phyloP scores from a whole-genome alignment of 2,888 invertebrate species.

The Phyllotreta striolata region DNA sequence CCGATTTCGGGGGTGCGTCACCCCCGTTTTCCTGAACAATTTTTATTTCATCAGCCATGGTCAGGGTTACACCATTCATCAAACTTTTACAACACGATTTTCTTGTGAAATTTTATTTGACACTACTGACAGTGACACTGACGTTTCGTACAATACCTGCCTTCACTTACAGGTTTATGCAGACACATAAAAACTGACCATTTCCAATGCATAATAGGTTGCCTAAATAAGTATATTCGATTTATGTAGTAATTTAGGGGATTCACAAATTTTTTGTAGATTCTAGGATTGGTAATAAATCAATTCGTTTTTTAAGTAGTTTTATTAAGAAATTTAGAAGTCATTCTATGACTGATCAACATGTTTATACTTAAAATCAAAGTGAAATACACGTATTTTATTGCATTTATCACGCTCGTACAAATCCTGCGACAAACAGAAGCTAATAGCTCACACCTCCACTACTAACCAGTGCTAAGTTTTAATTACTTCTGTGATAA shows the following conservation, averaged over 20 bases:
- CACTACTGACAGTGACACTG: too few relatives aligned
- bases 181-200: too few relatives aligned
- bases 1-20: conserved; percentile 76
- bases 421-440: conserved; percentile 25
- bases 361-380: conserved; percentile 44
- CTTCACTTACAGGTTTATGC: too few relatives aligned
- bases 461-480: conserved; percentile 34
- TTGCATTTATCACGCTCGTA: conserved; percentile 54
- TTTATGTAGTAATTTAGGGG: too few relatives aligned
- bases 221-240: too few relatives aligned
- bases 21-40: conserved; percentile 60
- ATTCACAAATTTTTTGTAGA: too few relatives aligned
- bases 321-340: conserved; percentile 60
- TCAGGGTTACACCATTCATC: conserved; percentile 16
- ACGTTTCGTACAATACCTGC: too few relatives aligned
- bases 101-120: too few relatives aligned
- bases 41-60: conserved; percentile 45
- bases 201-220: too few relatives aligned
- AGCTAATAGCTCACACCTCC: conserved; percentile 27
- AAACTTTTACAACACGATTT: too few relatives aligned
- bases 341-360: conserved; percentile 56
- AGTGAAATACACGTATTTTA: conserved; percentile 52
- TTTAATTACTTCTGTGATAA: conserved; percentile 8
- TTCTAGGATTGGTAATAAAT: neutral
- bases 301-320: conserved; percentile 40